phyloP scores from a whole-genome alignment of 2,888 invertebrate species.

The Macrosoma leucophasiata region DNA sequence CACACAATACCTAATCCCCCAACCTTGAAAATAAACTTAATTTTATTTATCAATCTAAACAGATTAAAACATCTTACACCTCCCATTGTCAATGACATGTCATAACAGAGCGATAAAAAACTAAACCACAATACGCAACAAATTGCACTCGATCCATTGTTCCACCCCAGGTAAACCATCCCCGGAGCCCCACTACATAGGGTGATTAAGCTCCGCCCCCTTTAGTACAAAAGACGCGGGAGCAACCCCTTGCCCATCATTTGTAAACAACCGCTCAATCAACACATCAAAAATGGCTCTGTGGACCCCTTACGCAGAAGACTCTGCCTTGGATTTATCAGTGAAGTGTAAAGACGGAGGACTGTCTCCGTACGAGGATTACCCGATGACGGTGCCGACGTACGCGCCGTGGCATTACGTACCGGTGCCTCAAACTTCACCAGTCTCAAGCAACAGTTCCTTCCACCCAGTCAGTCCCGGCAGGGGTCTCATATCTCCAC shows the following conservation, averaged over 20 bases:
- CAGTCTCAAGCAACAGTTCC: conserved; percentile 25
- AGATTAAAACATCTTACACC: too few relatives aligned
- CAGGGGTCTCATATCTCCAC: conserved; percentile 26
- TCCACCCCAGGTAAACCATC: conserved; percentile 26
- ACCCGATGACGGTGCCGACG: conserved; percentile 14
- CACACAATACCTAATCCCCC: too few relatives aligned
- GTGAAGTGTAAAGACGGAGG: conserved; percentile 30
- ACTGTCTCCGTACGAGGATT: conserved; percentile 26
- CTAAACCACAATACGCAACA: too few relatives aligned
- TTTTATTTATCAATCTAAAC: too few relatives aligned
- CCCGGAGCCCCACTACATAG: conserved; percentile 22
- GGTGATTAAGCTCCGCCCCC: conserved; percentile 24
- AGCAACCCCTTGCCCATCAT: conserved; percentile 18
- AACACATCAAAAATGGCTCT: conserved; percentile 40
- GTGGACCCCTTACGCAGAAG: conserved; percentile 58
- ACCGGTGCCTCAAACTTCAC: conserved; percentile 25
- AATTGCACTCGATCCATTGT: too few relatives aligned
- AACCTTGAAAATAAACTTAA: too few relatives aligned
- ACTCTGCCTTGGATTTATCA: conserved; percentile 42
- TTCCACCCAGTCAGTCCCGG: conserved; percentile 19
- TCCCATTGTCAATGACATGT: too few relatives aligned
- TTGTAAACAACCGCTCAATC: conserved; percentile 8
- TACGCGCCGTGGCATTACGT: conserved; percentile 20
- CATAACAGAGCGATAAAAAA: too few relatives aligned
- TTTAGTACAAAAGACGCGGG: conserved; percentile 29